phyloP scores from a whole-genome alignment of 2,113 vertebrate genomes.

The Tragelaphus strepsiceros region DNA sequence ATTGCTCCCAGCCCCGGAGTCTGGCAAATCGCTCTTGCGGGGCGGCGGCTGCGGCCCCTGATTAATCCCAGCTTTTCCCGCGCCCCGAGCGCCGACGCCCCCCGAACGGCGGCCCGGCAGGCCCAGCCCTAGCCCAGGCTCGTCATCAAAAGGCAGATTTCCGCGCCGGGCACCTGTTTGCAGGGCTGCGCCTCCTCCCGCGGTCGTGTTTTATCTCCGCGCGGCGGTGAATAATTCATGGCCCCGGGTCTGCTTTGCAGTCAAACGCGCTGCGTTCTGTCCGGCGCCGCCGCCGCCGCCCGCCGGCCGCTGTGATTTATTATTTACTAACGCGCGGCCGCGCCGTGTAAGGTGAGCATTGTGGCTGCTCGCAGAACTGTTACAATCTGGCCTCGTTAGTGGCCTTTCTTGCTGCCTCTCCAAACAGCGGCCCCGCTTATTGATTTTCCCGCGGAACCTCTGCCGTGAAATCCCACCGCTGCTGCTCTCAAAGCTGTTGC shows the following conservation, averaged over 20 bases:
- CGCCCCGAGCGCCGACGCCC: constrained; percentile 58
- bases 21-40: constrained; percentile 79
- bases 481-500: constrained; percentile 87
- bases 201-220: constrained; percentile 88
- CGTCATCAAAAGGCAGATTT: constrained; percentile 86
- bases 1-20: constrained; percentile 75
- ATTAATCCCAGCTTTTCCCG: constrained; percentile 84
- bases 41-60: constrained; percentile 82
- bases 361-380: constrained; percentile 89
- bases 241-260: constrained; percentile 88
- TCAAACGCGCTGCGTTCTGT: constrained; percentile 90
- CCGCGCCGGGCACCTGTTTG: constrained; percentile 85
- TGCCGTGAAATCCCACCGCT: constrained; percentile 83
- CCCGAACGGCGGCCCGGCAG: constrained; percentile 62
- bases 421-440: constrained; percentile 87
- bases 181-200: constrained; percentile 86
- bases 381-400: constrained; percentile 92
- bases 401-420: constrained; percentile 90
- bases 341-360: constrained; percentile 88
- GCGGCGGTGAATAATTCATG: constrained; percentile 92
- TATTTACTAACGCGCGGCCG: constrained; percentile 94
- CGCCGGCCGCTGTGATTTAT: constrained; percentile 94
- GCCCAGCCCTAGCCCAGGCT: constrained; percentile 77
- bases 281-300: constrained; percentile 89
- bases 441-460: constrained; percentile 88